Evolutionary conservation across 1,140 invertebrate genomes (phyloP).

Genomic region (Drosophila sp.): DNA sequence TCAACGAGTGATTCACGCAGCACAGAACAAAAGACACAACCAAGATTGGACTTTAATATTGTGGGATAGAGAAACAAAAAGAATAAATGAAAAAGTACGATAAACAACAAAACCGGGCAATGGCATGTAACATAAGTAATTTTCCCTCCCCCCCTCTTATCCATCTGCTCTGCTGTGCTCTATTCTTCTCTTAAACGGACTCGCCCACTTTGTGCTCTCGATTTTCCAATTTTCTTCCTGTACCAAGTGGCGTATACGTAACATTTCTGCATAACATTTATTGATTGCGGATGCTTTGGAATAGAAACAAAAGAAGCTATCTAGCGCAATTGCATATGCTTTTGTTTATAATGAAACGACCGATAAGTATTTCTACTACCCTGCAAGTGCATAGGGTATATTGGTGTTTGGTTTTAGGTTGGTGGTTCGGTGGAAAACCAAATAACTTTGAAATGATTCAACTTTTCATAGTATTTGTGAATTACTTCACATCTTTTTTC

Average conservation of each 20-base stretch:
- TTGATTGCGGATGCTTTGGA: conserved; percentile 28
- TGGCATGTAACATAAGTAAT: not conserved
- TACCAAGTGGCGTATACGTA: conserved; percentile 42
- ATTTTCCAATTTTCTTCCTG: conserved; percentile 3
- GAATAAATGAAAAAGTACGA: not conserved
- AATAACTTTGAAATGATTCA: too few relatives aligned
- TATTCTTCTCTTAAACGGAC: not conserved
- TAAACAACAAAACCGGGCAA: conserved; percentile 6
- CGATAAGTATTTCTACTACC: not conserved
- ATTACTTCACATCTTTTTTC: too few relatives aligned
- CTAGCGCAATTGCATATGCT: not conserved
- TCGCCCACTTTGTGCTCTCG: not conserved
- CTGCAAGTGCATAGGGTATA: not conserved
- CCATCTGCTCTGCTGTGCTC: not conserved
- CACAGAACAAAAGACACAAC: conserved; percentile 2
- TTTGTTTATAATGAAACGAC: conserved; percentile 2
- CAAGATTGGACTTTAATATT: conserved; percentile 29
- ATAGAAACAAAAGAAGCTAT: conserved; percentile 15
- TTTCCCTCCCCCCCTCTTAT: not conserved
- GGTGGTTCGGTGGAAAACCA: too few relatives aligned
- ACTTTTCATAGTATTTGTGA: too few relatives aligned
- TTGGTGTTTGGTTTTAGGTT: too few relatives aligned
- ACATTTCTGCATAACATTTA: conserved; percentile 22
- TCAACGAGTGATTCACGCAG: conserved; percentile 4
- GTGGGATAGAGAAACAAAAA: conserved; percentile 27